These are phyloP conservation scores for Andrena cerasifolii DNA, from an alignment of 1,140 invertebrate genomes.

Conservation along the genomic window DNA sequence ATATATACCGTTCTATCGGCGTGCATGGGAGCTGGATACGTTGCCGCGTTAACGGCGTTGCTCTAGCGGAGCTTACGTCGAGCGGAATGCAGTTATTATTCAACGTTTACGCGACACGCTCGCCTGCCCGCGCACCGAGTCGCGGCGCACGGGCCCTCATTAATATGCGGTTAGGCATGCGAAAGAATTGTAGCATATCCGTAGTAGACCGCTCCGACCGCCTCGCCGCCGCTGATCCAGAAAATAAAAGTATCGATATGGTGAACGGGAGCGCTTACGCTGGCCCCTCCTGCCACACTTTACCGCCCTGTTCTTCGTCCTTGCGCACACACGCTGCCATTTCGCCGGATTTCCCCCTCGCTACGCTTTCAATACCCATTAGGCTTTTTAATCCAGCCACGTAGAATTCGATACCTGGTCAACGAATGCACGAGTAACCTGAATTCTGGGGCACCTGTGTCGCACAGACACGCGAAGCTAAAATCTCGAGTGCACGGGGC, in stretches of 20 bases:
- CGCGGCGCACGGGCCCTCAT: constrained; percentile 41
- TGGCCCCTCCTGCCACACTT: constrained; percentile 48
- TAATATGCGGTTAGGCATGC: constrained; percentile 68
- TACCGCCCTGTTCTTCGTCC: constrained; percentile 23
- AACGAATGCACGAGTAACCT: too few relatives aligned
- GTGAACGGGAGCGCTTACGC: constrained; percentile 34
- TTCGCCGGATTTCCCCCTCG: not conserved
- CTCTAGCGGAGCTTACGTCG: constrained; percentile 23
- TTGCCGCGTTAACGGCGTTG: not conserved
- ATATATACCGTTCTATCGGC: constrained; percentile 48
- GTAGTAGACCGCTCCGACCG: not conserved
- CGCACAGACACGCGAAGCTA: too few relatives aligned
- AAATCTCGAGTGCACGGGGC: too few relatives aligned
- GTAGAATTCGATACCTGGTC: too few relatives aligned
- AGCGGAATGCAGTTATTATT: constrained; percentile 73
- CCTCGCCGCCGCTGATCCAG: constrained; percentile 35
- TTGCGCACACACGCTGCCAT: constrained; percentile 4
- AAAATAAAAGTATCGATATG: constrained; percentile 51
- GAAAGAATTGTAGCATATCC: constrained; percentile 62
- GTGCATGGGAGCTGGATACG: constrained; percentile 1
- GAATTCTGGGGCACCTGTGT: too few relatives aligned
- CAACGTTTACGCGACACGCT: constrained; percentile 71
- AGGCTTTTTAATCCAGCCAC: too few relatives aligned
- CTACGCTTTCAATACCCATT: not conserved
- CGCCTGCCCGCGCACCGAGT: constrained; percentile 60